Conservation (phyloP, 1,140 invertebrate species). For the Brachionus paranguensis region DNA sequence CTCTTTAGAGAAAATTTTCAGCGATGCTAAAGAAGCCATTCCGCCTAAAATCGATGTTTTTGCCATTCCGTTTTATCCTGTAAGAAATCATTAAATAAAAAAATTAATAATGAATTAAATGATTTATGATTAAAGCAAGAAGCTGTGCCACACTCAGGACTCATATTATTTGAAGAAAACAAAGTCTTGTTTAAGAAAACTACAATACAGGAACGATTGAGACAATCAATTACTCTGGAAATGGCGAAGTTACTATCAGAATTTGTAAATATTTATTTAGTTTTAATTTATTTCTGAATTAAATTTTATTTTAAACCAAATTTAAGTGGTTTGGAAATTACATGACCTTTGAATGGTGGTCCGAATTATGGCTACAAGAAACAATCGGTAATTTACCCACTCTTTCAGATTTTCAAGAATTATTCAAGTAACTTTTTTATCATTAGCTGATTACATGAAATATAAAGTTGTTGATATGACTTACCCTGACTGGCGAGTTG, state of each 20-base stretch:
- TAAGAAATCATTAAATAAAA: background rate
- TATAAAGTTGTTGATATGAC: conserved; percentile 10
- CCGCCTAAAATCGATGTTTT: conserved; percentile 36
- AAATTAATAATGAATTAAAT: background rate
- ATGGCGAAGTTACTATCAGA: conserved; percentile 31
- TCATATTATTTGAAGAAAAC: conserved; percentile 1
- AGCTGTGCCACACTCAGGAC: conserved; percentile 6
- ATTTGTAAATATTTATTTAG: background rate
- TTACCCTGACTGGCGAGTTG: conserved; percentile 21
- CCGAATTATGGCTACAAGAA: conserved; percentile 35
- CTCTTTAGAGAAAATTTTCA: background rate
- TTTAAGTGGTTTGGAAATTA: conserved; percentile 38
- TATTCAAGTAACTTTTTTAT: background rate
- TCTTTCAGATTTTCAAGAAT: background rate
- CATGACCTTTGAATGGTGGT: conserved; percentile 34
- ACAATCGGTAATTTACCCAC: background rate
- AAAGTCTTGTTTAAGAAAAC: background rate
- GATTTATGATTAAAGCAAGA: background rate
- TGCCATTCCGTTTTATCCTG: conserved; percentile 25
- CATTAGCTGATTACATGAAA: conserved; percentile 23
- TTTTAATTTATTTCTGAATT: background rate
- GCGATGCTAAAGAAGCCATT: background rate
- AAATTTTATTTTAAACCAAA: background rate
- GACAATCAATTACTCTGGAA: conserved; percentile 16
- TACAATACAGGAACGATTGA: background rate